Base-by-base conservation (phyloP, 1,140 invertebrate species). In the Drosophila athabasca region DNA sequence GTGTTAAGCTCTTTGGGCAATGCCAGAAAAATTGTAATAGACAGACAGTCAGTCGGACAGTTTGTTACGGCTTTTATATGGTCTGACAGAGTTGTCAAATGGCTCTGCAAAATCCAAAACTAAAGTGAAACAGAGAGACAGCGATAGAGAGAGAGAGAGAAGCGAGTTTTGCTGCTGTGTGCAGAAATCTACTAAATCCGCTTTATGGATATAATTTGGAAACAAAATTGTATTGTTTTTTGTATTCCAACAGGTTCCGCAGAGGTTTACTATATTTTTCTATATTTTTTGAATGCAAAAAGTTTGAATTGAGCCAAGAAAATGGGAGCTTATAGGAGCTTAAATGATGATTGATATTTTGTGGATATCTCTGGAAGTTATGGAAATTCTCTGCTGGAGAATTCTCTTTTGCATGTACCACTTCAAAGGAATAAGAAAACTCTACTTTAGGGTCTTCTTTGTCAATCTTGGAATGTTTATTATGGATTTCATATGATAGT, bases 71-170 rank as follows among this genome's bases (percentile, higher is more conserved):
- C 46, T 74, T 62, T 57, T 66, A 66, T 48, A 19, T 52, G 26
- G 52, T 35, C 71, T 61, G 72, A 66, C 62, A 76, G 60, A 58
- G 71, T 76, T 83, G 76, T 76, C 80, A 84, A 76, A 83, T 61
- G 48, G 65, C 54, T 29, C 58, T 64, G 50, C 57, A 15, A 62
- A 19, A 50, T 62, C 35, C 35, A 66, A 71, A 67, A 26, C 51
- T 52, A 74, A 65, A 31, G 35, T 44, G 35, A 52, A 26, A 6
- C 24, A 5, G 54, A 26, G 26, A 5, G 54, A 26, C 19, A 15
- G 24, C 31, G 19, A n/a, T 26, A 24, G 54, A 68, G 49, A 15
- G 24, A 41, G 19, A n/a, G 35, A 24, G 54, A 68, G 49, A 43
- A 8, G 8, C n/a, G 24, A 15, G 53, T 1, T 26, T 31, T 41